Evolutionary conservation across 2,797 vertebrate genomes (phyloP), one percentile per base, ranked within the genome.

Genomic region (Pithecia hirsuta): DNA sequence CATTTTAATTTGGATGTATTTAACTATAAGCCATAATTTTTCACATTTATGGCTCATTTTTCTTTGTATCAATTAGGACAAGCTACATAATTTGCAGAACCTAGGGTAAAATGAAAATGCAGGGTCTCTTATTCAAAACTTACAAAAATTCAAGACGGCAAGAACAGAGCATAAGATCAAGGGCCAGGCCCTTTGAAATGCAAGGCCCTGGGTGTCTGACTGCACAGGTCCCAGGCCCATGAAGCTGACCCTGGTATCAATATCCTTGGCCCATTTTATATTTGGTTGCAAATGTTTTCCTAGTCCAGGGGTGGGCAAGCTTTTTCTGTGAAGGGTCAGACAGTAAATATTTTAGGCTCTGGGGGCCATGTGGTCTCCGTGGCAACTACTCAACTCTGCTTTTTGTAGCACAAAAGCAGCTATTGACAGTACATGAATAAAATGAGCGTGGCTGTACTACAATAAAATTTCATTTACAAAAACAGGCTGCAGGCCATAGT

Each of bases 391-490:
- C 46, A 72, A 64, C 67, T 75, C 59, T 36, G 55, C 87, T 81
- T 75, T 90, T 81, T 7, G 1, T 1, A 83, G 28, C 33, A 96
- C 91, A 93, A 92, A 93, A 81, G 72, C 41, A 74, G 59, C 52
- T 64, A 72, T 28, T 82, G 90, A 88, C 2, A 33, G 41, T 17
- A 44, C 44, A 7, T 10, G 46, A 80, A 91, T 75, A 87, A 96
- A 79, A 79, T 80, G 64, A 89, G 26, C 5, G 39, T 67, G 76
- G 30, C 24, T 36, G 4, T 48, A 30, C 50, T 78, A n/a, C 79
- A 75, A 93, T 46, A 57, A 94, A 81, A 90, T 74, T 86, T 92
- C 93, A 85, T 78, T 96, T 93, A 78, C 55, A 79, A 72, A 88
- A 78, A 64, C 70, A 90, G 83, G 26, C 52, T 50, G 55, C 36